Base-by-base conservation (phyloP, 2,113 vertebrate species). In the Tringa solitaria region DNA sequence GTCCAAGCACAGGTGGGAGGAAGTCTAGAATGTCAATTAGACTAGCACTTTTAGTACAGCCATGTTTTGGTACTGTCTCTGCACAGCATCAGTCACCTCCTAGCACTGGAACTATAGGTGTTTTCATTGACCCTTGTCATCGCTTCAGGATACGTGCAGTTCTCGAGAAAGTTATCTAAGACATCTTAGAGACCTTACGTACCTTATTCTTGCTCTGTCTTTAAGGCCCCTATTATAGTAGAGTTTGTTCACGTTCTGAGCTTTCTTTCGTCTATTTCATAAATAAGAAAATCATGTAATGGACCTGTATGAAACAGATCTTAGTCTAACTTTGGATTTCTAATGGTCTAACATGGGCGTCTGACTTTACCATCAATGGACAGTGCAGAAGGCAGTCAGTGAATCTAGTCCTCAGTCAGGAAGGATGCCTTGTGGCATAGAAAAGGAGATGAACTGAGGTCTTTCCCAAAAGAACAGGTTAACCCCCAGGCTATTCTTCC, bases 81-180 rank as follows among this genome's bases (percentile, higher is more conserved):
- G n/a, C 56, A 41, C 5, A 17, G 8, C 0, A 0, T 30, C 37
- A 37, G 26, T 39, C 33, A 53, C 21, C 23, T 39, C 4, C 18
- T 39, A 74, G 21, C 32, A 13, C 21, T 51, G 21, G 46, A 72
- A 19, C 7, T n/a, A 8, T 19, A 69, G 32, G 14, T 67, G 28
- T 59, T 82, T 92, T 35, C 53, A 68, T 1, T 61, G 19, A 10
- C 63, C 3, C 6, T 75, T 16, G 8, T 45, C 32, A 24, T 60
- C 57, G 30, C 45, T 87, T 37, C 72, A 72, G 35, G 20, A 50
- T 54, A 21, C 43, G 28, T 21, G 37, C 18, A 54, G 8, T 27
- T 30, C n/a, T 67, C 50, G 54, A 45, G 54, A 3, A 70, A 90
- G 86, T 67, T 37, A 30, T 56, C 61, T 26, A 32, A 70, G 48